phyloP scores from a whole-genome alignment of 2,797 vertebrate genomes.

The Eurystomus glaucurus region DNA sequence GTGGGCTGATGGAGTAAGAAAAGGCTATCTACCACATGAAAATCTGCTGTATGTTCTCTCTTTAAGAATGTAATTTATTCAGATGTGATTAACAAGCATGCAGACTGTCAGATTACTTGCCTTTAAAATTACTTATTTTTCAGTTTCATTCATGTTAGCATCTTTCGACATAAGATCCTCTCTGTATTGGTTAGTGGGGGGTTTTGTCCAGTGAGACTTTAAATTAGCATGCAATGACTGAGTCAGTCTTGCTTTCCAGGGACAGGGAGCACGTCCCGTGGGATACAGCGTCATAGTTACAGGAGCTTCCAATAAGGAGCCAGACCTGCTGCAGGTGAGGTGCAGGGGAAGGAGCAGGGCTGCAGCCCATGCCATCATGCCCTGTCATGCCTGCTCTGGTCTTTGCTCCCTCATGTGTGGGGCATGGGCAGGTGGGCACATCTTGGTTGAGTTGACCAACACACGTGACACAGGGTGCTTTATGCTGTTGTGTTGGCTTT shows the following conservation, averaged over 20 bases:
- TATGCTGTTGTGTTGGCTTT: neutral
- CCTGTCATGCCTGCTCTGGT: neutral
- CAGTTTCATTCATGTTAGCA: neutral
- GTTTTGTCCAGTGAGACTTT: neutral
- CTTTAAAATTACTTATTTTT: neutral
- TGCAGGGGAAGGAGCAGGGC: neutral
- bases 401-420: fast-evolving
- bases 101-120: neutral
- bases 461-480: fast-evolving
- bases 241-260: neutral
- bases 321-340: neutral
- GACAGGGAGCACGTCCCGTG: fast-evolving
- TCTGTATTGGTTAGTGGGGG: neutral
- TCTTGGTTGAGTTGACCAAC: neutral
- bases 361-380: fast-evolving
- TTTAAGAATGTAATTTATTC: neutral
- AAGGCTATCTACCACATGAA: neutral
- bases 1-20: neutral
- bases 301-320: neutral
- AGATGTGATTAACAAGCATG: neutral
- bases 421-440: fast-evolving
- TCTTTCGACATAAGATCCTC: neutral
- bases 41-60: neutral
- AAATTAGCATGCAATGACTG: fast-evolving
- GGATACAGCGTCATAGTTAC: neutral